Conservation (phyloP, 2,888 invertebrate species). For the Drosophila yooni region DNA sequence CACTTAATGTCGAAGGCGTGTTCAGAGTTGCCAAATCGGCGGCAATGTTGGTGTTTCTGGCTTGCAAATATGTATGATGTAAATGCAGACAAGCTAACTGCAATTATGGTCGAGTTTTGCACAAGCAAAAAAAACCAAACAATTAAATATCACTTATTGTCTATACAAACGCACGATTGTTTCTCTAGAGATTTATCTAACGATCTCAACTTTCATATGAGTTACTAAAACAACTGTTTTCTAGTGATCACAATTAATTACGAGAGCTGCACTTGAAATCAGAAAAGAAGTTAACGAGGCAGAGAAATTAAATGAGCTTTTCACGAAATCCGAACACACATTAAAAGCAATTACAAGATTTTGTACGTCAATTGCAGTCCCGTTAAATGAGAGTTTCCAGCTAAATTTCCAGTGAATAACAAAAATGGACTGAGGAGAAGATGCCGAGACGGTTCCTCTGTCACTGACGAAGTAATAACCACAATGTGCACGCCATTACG, state of each 20-base stretch:
- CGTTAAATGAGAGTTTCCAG: slow-evolving; percentile 10
- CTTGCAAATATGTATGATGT: slow-evolving; percentile 5
- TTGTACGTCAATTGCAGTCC: slow-evolving; percentile 10
- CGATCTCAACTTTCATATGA: slow-evolving; percentile 7
- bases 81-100: slow-evolving; percentile 11
- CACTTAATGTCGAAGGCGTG: slow-evolving; percentile 41
- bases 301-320: slow-evolving; percentile 34
- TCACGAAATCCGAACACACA: slow-evolving; percentile 14
- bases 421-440: slow-evolving; percentile 16
- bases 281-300: slow-evolving; percentile 19
- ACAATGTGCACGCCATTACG: slow-evolving; percentile 63
- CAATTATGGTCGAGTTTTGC: slow-evolving; percentile 47
- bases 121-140: slow-evolving; percentile 10
- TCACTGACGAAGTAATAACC: slow-evolving; percentile 30
- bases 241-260: background rate
- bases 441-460: slow-evolving; percentile 9
- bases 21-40: slow-evolving; percentile 43
- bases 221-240: background rate
- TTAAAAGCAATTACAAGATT: slow-evolving; percentile 8
- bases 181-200: slow-evolving; percentile 1
- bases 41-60: slow-evolving; percentile 27
- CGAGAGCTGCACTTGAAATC: background rate
- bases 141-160: slow-evolving; percentile 30
- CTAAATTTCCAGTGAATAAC: slow-evolving; percentile 24
- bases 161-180: background rate